phyloP scores from a whole-genome alignment of 2,113 vertebrate species.

The Sturnira hondurensis region DNA sequence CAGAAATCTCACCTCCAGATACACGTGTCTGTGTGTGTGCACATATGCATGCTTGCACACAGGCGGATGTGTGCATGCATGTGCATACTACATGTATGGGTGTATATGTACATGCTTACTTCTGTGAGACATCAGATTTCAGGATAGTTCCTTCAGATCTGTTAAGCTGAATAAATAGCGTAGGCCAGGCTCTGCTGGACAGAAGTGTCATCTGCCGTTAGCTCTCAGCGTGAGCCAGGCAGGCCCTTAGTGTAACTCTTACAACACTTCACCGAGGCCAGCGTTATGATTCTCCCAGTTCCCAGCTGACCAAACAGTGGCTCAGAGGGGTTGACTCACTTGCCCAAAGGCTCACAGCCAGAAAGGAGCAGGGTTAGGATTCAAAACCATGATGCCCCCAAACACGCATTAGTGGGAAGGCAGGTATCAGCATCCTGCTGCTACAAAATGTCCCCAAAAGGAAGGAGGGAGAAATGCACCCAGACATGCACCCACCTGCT shows the following conservation, averaged over 20 bases:
- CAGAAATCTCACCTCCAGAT: not conserved
- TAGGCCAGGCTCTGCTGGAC: not conserved
- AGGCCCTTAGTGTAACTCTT: not conserved
- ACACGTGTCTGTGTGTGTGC: not conserved
- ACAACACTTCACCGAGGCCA: fast-evolving
- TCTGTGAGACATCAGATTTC: not conserved
- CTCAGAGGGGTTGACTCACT: not conserved
- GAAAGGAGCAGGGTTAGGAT: not conserved
- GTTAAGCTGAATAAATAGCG: not conserved
- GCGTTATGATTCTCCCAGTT: fast-evolving
- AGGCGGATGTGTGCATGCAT: fast-evolving
- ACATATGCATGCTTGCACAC: too few species aligned
- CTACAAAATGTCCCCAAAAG: not conserved
- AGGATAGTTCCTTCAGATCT: not conserved
- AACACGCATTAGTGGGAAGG: fast-evolving
- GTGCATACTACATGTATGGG: too few species aligned
- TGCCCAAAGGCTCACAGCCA: not conserved
- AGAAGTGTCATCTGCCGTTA: not conserved
- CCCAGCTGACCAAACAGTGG: not conserved
- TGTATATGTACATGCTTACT: too few species aligned
- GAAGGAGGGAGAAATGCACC: not conserved
- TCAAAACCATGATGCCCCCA: not conserved
- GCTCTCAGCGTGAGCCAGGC: not conserved
- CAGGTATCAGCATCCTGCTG: not conserved
- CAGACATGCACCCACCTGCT: constrained; percentile 82